Percentiles rank a stretch among this genome's conserved stretches.
These are phyloP conservation scores for Eristalis pertinax DNA, from an alignment of 2,888 invertebrate species.

Conservation along the genomic window DNA sequence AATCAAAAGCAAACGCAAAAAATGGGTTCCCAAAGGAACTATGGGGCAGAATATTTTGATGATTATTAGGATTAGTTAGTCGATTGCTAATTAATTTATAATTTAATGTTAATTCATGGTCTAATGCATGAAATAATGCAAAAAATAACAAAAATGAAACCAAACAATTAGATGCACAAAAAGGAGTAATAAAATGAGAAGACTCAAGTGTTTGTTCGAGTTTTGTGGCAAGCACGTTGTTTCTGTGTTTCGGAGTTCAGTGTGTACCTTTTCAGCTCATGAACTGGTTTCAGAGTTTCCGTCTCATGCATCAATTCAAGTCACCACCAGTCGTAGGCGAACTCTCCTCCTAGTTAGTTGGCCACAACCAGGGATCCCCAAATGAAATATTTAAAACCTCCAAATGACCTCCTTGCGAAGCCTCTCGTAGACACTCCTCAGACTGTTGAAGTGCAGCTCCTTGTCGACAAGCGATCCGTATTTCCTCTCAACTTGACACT, in stretches of 20 bases:
- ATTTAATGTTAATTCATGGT: conserved; percentile 35
- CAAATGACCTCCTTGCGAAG: conserved; percentile 73
- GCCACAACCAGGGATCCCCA: not conserved
- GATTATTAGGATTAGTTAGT: conserved; percentile 33
- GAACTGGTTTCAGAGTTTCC: too few relatives aligned
- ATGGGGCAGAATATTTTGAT: not conserved
- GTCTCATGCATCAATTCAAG: too few relatives aligned
- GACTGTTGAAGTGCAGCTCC: conserved; percentile 74
- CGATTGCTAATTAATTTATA: conserved; percentile 35
- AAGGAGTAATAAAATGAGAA: not conserved
- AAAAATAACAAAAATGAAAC: conserved; percentile 12
- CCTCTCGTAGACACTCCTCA: conserved; percentile 75
- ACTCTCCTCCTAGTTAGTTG: not conserved
- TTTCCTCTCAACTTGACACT: conserved; percentile 75
- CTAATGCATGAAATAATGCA: conserved; percentile 40
- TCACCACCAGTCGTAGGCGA: too few relatives aligned
- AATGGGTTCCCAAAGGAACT: not conserved
- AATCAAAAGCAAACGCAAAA: conserved; percentile 10
- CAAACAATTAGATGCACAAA: conserved; percentile 56
- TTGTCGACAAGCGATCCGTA: conserved; percentile 71
- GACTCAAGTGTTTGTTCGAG: not conserved
- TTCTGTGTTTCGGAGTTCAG: too few relatives aligned
- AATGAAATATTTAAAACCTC: conserved; percentile 51
- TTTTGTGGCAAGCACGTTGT: not conserved
- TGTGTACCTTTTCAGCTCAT: too few relatives aligned